Conservation (phyloP, 2,888 invertebrate genomes). For the Ichneumoninae sp. region DNA sequence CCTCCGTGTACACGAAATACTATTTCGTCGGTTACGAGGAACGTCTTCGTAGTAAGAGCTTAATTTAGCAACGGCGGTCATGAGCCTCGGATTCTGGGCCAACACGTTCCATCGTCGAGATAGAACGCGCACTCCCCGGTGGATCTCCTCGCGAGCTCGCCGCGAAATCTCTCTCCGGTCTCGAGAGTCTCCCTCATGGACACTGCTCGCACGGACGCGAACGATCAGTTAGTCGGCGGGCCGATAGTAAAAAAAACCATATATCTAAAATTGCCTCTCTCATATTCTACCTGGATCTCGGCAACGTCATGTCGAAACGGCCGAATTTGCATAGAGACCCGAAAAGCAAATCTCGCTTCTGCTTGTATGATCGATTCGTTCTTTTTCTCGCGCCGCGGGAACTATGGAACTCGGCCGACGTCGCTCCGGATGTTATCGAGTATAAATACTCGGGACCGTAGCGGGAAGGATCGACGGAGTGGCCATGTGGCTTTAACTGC, state of each 20-base stretch:
- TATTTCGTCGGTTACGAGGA: constrained; percentile 53
- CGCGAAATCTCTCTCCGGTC: constrained; percentile 17
- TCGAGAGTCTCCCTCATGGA: background rate
- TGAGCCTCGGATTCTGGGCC: constrained; percentile 67
- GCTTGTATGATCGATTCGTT: background rate
- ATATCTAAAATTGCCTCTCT: background rate
- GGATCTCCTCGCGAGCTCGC: constrained; percentile 11
- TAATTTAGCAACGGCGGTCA: constrained; percentile 65
- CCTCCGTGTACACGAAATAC: constrained; percentile 15
- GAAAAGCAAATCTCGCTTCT: background rate
- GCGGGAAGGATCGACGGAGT: constrained; percentile 52
- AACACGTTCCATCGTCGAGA: constrained; percentile 58
- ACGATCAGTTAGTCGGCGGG: background rate
- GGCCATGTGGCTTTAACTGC: constrained; percentile 68
- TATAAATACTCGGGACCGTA: constrained; percentile 62
- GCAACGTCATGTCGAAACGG: background rate
- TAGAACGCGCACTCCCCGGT: constrained; percentile 16
- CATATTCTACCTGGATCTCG: background rate
- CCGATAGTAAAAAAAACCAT: background rate
- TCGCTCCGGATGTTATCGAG: constrained; percentile 64
- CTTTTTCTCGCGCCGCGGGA: background rate
- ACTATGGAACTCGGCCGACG: constrained; percentile 19
- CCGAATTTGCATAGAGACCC: background rate
- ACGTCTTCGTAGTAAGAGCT: constrained; percentile 63
- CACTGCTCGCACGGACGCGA: background rate